phyloP scores from a whole-genome alignment of 2,888 invertebrate genomes.

The Steromphala cineraria region DNA sequence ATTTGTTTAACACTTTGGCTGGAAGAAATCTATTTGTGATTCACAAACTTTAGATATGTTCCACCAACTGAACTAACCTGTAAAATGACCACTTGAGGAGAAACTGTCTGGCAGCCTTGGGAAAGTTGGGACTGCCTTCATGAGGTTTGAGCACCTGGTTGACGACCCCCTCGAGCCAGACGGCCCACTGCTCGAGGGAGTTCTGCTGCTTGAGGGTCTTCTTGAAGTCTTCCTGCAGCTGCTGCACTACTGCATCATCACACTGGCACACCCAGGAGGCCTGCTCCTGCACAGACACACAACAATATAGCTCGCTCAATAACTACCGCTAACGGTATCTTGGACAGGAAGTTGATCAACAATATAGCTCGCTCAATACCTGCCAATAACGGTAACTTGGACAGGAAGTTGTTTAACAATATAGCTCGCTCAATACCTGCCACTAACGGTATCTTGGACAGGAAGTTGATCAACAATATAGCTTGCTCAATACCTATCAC shows the following conservation, averaged over 20 bases:
- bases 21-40: no score
- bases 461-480: no score
- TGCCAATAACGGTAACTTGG: no score
- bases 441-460: no score
- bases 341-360: no score
- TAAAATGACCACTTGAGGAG: slow-evolving; percentile 99
- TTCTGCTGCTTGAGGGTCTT: slow-evolving; percentile 83
- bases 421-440: no score
- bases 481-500: no score
- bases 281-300: slow-evolving; percentile 77
- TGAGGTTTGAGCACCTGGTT: slow-evolving; percentile 91
- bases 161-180: slow-evolving; percentile 96
- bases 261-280: slow-evolving; percentile 99
- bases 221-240: slow-evolving; percentile 92
- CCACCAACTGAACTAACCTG: slow-evolving; percentile 79
- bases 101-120: slow-evolving; percentile 83
- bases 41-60: background rate
- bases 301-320: background rate
- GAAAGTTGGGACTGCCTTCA: slow-evolving; percentile 79
- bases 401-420: no score
- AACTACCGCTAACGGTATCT: no score
- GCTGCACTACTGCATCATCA: slow-evolving; percentile 87
- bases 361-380: no score
- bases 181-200: slow-evolving; percentile 97
- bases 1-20: no score